phyloP scores from a whole-genome alignment of 2,113 vertebrate genomes.

The Propithecus coquereli region DNA sequence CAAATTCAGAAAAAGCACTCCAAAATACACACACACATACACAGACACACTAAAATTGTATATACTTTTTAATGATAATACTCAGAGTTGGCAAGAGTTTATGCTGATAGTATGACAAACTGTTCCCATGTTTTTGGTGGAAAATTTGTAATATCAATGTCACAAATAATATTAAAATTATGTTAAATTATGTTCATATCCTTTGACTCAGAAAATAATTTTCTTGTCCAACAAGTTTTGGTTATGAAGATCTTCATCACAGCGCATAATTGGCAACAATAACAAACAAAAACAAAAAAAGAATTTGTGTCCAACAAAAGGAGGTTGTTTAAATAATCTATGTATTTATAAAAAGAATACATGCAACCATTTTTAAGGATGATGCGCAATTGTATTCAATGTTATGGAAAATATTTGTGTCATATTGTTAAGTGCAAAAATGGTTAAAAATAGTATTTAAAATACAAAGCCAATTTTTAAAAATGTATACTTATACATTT shows the following conservation, averaged over 20 bases:
- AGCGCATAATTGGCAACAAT: neutral
- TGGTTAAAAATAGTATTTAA: neutral
- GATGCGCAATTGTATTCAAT: neutral
- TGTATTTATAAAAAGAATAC: neutral
- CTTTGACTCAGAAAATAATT: slow-evolving; percentile 29
- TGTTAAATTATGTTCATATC: neutral
- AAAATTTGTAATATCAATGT: neutral
- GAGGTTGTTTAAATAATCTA: neutral
- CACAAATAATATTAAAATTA: neutral
- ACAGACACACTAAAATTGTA: neutral
- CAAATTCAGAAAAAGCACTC: neutral
- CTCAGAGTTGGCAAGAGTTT: neutral
- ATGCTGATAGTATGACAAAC: neutral
- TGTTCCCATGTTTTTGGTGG: neutral
- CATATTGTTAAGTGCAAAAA: neutral
- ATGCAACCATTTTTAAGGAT: neutral
- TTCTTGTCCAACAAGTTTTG: neutral
- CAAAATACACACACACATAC: neutral
- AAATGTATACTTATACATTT: neutral
- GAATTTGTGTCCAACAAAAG: neutral
- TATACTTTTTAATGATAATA: neutral
- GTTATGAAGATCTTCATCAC: neutral
- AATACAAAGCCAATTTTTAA: neutral
- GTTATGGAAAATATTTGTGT: neutral
- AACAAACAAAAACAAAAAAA: neutral